Evolutionary conservation across 2,113 vertebrate genomes (phyloP).

Genomic region (Vombatus ursinus): DNA sequence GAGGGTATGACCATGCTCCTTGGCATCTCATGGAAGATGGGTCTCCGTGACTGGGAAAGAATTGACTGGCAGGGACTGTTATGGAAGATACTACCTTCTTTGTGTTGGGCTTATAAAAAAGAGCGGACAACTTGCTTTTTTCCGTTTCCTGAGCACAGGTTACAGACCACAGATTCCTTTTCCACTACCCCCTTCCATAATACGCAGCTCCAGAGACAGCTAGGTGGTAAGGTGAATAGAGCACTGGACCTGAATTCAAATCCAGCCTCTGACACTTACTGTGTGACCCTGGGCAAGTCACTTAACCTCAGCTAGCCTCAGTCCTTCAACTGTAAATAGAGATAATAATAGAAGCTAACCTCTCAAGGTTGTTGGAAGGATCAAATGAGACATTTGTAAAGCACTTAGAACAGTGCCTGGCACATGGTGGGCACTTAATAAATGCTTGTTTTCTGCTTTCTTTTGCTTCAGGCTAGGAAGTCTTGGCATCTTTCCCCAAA

Average conservation of each 20-base stretch:
- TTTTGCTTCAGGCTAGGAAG: background rate
- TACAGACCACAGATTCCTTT: background rate
- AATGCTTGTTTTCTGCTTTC: background rate
- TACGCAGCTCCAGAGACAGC: background rate
- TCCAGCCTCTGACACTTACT: background rate
- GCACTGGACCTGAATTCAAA: background rate
- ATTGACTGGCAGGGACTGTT: background rate
- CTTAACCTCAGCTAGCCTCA: background rate
- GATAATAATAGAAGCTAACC: background rate
- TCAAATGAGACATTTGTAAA: background rate
- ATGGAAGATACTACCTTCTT: background rate
- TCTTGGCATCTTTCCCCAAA: background rate
- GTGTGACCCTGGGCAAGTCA: background rate
- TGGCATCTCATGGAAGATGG: background rate
- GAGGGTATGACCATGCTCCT: background rate
- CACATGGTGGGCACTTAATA: background rate
- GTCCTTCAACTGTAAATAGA: background rate
- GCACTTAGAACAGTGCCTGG: background rate
- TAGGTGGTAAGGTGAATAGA: background rate
- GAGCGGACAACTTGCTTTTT: background rate
- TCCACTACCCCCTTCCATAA: background rate
- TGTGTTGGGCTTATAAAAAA: background rate
- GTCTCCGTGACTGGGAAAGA: background rate
- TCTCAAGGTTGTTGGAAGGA: background rate
- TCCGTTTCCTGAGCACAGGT: background rate